A percentile compares a stretch with the other conserved stretches of the same genome.
Conservation (phyloP, 2,888 invertebrate species). For the Pogonocherus hispidulus region DNA sequence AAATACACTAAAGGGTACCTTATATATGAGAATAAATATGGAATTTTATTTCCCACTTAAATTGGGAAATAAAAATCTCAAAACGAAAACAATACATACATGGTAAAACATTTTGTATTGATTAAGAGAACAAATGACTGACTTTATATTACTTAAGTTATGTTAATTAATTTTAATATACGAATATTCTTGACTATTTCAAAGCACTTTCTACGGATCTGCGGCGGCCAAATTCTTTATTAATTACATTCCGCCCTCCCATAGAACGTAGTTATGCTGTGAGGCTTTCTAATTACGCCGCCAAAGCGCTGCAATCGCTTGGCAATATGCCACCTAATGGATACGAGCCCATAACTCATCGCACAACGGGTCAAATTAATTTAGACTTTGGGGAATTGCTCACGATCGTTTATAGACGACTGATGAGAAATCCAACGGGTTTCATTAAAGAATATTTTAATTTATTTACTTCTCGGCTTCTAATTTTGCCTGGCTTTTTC, state of each 20-base stretch:
- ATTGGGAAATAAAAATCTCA: too few relatives aligned
- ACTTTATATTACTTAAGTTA: too few relatives aligned
- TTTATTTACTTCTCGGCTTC: background rate
- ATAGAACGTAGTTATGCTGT: slow-evolving; percentile 53
- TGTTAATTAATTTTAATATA: slow-evolving; percentile 58
- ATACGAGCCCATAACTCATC: slow-evolving; percentile 65
- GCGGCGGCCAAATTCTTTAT: slow-evolving; percentile 65
- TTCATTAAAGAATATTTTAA: slow-evolving; percentile 19
- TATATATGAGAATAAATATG: too few relatives aligned
- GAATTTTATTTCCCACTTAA: too few relatives aligned
- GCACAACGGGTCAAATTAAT: slow-evolving; percentile 66
- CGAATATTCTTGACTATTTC: slow-evolving; percentile 47
- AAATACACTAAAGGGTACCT: too few relatives aligned
- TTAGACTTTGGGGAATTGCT: slow-evolving; percentile 60
- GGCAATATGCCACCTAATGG: slow-evolving; percentile 68
- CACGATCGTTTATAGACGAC: slow-evolving; percentile 45
- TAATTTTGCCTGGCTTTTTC: too few relatives aligned
- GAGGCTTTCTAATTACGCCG: slow-evolving; percentile 64
- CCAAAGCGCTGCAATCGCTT: slow-evolving; percentile 64
- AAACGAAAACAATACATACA: too few relatives aligned
- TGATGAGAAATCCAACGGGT: slow-evolving; percentile 14
- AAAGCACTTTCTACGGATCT: slow-evolving; percentile 48
- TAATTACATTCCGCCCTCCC: slow-evolving; percentile 64
- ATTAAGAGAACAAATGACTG: too few relatives aligned
- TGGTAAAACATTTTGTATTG: too few relatives aligned